Conservation (phyloP, 2,888 invertebrate genomes). For the Acanthosepion lycidas region DNA sequence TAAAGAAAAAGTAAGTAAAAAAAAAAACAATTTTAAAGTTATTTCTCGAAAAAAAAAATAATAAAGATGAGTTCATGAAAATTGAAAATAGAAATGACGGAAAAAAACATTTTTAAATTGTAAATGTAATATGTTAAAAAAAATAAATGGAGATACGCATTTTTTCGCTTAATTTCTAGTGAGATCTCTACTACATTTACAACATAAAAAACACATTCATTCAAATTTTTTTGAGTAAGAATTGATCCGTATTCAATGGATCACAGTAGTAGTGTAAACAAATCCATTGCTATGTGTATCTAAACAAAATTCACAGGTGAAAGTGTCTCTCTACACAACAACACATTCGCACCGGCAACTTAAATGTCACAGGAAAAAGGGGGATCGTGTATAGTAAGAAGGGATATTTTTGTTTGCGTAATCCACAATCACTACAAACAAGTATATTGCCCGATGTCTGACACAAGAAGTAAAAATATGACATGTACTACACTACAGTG, state of each 20-base stretch:
- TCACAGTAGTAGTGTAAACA: not conserved
- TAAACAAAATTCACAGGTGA: not conserved
- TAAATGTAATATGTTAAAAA: too few species aligned
- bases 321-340: not conserved
- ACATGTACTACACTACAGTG: too few species aligned
- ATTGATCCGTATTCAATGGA: not conserved
- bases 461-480: not conserved
- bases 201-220: not conserved
- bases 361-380: not conserved
- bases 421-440: not conserved
- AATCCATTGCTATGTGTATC: not conserved
- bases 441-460: not conserved
- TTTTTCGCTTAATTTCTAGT: too few species aligned
- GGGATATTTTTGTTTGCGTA: not conserved
- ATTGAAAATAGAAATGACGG: too few species aligned
- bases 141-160: too few species aligned
- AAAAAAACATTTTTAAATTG: too few species aligned
- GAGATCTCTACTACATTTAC: not conserved
- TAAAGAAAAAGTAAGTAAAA: too few species aligned
- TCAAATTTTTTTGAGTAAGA: too few species aligned
- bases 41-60: too few species aligned
- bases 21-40: too few species aligned
- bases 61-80: too few species aligned
- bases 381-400: not conserved
- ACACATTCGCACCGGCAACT: not conserved